Evolutionary conservation across 2,888 invertebrate species (phyloP).

Genomic region (Pristionchus mayeri): DNA sequence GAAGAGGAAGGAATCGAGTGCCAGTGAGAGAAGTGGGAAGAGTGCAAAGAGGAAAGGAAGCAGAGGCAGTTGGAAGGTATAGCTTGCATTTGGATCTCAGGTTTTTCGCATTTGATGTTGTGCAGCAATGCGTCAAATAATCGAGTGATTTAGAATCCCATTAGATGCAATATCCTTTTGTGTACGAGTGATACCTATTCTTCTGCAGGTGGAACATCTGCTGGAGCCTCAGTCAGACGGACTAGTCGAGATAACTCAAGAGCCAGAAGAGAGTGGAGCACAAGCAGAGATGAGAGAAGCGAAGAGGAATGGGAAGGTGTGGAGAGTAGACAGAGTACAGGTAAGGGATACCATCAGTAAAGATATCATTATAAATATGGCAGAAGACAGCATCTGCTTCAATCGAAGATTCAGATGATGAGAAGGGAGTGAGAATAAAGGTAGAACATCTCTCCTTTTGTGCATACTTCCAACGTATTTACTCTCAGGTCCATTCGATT

Average conservation of each 20-base stretch:
- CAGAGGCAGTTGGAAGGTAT: conserved; percentile 43
- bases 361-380: not conserved
- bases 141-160: no score
- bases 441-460: not conserved
- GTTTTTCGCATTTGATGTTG: no score
- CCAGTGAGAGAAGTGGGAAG: not conserved
- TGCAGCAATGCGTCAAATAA: no score
- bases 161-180: no score
- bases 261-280: not conserved
- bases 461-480: not conserved
- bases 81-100: not conserved
- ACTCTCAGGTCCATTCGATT: conserved; percentile 3
- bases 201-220: not conserved
- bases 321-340: conserved; percentile 48
- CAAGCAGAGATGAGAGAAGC: conserved; percentile 19
- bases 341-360: not conserved
- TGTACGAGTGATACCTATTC: no score
- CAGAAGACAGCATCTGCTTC: conserved; percentile 31
- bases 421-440: conserved; percentile 36
- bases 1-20: not conserved
- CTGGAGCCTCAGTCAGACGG: conserved; percentile 24
- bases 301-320: conserved; percentile 44
- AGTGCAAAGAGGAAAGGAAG: conserved; percentile 40
- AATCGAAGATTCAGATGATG: conserved; percentile 29
- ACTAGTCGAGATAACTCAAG: not conserved